These are phyloP conservation scores for Lophius piscatorius DNA, from an alignment of 2,113 vertebrate species.

Conservation along the genomic window DNA sequence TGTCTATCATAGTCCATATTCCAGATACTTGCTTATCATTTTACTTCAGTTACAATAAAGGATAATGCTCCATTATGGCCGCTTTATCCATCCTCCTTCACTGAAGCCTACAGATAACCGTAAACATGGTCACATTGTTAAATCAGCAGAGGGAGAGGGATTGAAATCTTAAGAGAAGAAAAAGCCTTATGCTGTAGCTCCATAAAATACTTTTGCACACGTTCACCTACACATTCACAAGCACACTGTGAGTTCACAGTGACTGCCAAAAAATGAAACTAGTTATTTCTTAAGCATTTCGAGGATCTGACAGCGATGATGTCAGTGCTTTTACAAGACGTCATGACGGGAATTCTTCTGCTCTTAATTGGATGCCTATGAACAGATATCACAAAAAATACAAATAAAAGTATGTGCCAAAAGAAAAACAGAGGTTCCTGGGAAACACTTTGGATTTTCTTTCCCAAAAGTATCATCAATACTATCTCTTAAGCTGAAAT, in stretches of 20 bases:
- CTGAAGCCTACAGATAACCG: slow-evolving; percentile 23
- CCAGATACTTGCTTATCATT: slow-evolving; percentile 46
- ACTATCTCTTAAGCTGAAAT: slow-evolving; percentile 54
- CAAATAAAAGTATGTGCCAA: too few relatives aligned
- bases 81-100: slow-evolving; percentile 41
- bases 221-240: slow-evolving; percentile 26
- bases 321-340: slow-evolving; percentile 17
- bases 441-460: slow-evolving; percentile 37
- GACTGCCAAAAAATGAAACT: slow-evolving; percentile 18
- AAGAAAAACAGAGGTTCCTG: slow-evolving; percentile 16
- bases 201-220: slow-evolving; percentile 30
- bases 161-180: slow-evolving; percentile 25
- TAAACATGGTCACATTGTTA: slow-evolving; percentile 56
- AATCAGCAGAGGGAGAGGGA: slow-evolving; percentile 24
- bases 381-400: too few relatives aligned
- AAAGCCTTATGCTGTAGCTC: slow-evolving; percentile 20
- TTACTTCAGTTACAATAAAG: slow-evolving; percentile 48
- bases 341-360: slow-evolving; percentile 9
- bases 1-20: slow-evolving; percentile 36
- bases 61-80: slow-evolving; percentile 20
- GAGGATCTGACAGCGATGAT: slow-evolving; percentile 15
- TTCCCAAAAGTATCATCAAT: slow-evolving; percentile 30
- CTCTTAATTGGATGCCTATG: slow-evolving; percentile 21
- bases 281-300: slow-evolving; percentile 34
- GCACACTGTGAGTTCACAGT: slow-evolving; percentile 34